Evolutionary conservation across 2,797 vertebrate species (phyloP).

Genomic region (Gymnocypris eckloni): DNA sequence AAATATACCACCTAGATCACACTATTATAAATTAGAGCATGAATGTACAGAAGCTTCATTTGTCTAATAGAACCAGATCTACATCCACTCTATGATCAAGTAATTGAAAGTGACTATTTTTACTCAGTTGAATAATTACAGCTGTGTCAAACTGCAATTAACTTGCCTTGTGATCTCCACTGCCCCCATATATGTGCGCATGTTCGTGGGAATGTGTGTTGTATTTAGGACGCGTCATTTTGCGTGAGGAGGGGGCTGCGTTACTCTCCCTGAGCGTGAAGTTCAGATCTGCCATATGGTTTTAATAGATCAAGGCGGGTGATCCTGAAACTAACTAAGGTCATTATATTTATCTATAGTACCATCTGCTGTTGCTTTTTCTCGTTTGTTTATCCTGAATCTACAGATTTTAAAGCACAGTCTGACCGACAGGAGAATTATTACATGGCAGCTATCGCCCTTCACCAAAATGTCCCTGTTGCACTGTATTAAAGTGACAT

Average conservation of each 20-base stretch:
- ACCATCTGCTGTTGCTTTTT: constrained; percentile 51
- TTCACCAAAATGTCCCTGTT: background rate
- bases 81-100: constrained; percentile 73
- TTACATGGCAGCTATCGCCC: background rate
- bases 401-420: constrained; percentile 2
- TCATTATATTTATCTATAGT: constrained; percentile 51
- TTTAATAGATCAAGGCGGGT: constrained; percentile 49
- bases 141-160: constrained; percentile 79
- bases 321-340: constrained; percentile 52
- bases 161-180: constrained; percentile 73
- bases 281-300: constrained; percentile 54
- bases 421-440: background rate
- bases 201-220: constrained; percentile 3
- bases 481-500: background rate
- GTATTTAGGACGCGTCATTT: constrained; percentile 37
- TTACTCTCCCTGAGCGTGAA: constrained; percentile 30
- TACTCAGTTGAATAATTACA: constrained; percentile 81
- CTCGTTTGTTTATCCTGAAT: constrained; percentile 13
- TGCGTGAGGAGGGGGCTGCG: background rate
- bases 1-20: background rate
- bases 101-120: constrained; percentile 75
- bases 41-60: constrained; percentile 23
- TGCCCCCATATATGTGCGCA: constrained; percentile 28
- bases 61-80: constrained; percentile 61
- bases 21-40: constrained; percentile 5